Evolutionary conservation across 2,113 vertebrate species (phyloP).

Genomic region (Hipposideros armiger): DNA sequence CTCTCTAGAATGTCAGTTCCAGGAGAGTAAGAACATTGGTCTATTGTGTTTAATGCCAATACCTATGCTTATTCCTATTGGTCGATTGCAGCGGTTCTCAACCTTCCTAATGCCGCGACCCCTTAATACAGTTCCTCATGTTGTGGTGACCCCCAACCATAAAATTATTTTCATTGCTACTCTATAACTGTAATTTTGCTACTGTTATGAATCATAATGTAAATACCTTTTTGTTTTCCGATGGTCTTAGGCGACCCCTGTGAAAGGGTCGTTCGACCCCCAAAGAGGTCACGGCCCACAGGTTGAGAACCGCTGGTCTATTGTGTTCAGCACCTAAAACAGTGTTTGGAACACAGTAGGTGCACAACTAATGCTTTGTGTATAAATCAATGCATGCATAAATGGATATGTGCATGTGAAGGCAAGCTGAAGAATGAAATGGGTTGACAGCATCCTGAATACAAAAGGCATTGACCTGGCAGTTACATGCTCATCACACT

Average conservation of each 20-base stretch:
- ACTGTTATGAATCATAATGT: no score
- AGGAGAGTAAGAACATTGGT: neutral
- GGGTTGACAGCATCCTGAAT: neutral
- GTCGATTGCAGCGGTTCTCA: neutral
- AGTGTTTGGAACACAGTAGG: neutral
- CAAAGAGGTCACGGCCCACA: no score
- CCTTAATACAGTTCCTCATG: no score
- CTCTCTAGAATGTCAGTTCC: neutral
- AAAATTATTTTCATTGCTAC: no score
- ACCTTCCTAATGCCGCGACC: no score
- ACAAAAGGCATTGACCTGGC: neutral
- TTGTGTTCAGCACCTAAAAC: no score
- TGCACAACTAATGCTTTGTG: neutral
- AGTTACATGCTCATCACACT: neutral
- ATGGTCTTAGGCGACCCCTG: no score
- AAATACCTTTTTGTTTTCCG: no score
- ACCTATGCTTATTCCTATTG: neutral
- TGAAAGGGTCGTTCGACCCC: no score
- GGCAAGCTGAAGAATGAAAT: neutral
- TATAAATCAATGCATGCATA: neutral
- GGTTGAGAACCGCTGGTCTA: no score
- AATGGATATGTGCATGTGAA: neutral
- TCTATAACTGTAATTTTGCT: no score
- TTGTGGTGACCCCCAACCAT: no score
- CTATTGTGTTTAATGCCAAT: neutral